Evolutionary conservation across 2,113 vertebrate species (phyloP).

Genomic region (Pogona vitticeps): DNA sequence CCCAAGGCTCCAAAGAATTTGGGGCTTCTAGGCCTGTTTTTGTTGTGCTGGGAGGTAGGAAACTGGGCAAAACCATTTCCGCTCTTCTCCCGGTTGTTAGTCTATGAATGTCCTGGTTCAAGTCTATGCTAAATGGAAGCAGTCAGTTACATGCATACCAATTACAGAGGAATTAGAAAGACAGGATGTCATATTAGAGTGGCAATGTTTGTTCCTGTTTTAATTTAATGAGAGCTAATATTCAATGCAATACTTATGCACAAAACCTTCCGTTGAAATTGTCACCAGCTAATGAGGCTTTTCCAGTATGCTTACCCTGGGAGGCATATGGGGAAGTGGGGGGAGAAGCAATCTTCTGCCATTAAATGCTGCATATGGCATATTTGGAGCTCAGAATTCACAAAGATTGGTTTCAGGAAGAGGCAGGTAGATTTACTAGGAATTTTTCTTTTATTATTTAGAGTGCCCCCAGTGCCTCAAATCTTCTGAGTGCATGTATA

Average conservation of each 20-base stretch:
- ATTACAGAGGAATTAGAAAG: constrained; percentile 50
- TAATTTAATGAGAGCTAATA: constrained; percentile 62
- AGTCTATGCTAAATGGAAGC: constrained; percentile 21
- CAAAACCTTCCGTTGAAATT: constrained; percentile 33
- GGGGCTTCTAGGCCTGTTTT: not conserved
- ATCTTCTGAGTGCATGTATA: not conserved
- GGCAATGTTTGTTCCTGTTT: constrained; percentile 34
- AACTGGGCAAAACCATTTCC: not conserved
- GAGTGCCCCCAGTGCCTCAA: not conserved
- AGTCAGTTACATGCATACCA: constrained; percentile 17
- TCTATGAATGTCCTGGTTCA: not conserved
- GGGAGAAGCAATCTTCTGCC: not conserved
- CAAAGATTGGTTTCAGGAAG: not conserved
- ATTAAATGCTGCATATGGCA: not conserved
- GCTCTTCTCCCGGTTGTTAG: not conserved
- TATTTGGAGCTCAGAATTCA: not conserved
- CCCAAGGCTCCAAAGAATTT: not conserved
- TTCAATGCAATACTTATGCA: constrained; percentile 35
- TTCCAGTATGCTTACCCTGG: constrained; percentile 46
- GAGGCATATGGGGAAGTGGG: constrained; percentile 12
- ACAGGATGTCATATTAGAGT: constrained; percentile 29
- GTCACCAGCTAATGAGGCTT: constrained; percentile 55
- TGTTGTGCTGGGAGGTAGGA: not conserved
- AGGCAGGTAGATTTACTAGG: not conserved
- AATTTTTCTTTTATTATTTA: not conserved